A percentile compares a stretch with the other conserved stretches of the same genome.
phyloP scores from a whole-genome alignment of 2,888 invertebrate genomes.

The Andricus quercusramuli region DNA sequence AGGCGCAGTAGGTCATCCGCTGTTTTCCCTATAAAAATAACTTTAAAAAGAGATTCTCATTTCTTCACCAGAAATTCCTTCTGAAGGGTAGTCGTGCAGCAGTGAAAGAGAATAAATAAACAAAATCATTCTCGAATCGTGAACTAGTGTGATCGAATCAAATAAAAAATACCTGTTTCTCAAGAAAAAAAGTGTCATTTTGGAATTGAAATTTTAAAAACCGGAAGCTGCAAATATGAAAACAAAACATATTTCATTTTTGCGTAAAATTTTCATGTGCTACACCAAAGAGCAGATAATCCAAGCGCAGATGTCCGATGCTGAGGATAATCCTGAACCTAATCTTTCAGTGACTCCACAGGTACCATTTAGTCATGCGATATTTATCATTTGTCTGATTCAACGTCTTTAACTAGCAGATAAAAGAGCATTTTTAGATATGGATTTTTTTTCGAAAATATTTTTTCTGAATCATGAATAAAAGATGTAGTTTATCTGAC shows the following conservation, averaged over 20 bases:
- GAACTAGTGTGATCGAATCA: background rate
- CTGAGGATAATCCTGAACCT: background rate
- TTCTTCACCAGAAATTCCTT: slow-evolving; percentile 1
- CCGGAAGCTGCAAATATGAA: slow-evolving; percentile 62
- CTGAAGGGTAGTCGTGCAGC: slow-evolving; percentile 21
- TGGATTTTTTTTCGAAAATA: background rate
- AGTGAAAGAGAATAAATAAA: background rate
- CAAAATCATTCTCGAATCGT: background rate
- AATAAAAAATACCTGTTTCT: background rate
- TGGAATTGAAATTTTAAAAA: slow-evolving; percentile 22
- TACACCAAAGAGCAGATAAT: slow-evolving; percentile 58
- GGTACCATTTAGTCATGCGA: slow-evolving; percentile 31
- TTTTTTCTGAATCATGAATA: background rate
- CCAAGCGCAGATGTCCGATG: slow-evolving; percentile 17
- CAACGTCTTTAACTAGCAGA: background rate
- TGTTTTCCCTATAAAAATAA: slow-evolving; percentile 14
- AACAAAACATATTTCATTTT: slow-evolving; percentile 66
- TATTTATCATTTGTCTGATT: background rate
- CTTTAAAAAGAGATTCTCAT: background rate
- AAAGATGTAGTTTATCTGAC: background rate
- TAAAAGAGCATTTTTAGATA: background rate
- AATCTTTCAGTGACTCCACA: slow-evolving; percentile 41
- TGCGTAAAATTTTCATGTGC: slow-evolving; percentile 71
- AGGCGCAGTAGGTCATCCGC: slow-evolving; percentile 13
- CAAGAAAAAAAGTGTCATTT: background rate